Evolutionary conservation across 1,140 invertebrate genomes (phyloP), one percentile per base, ranked within the genome.

Genomic region (Chionoecetes opilio): DNA sequence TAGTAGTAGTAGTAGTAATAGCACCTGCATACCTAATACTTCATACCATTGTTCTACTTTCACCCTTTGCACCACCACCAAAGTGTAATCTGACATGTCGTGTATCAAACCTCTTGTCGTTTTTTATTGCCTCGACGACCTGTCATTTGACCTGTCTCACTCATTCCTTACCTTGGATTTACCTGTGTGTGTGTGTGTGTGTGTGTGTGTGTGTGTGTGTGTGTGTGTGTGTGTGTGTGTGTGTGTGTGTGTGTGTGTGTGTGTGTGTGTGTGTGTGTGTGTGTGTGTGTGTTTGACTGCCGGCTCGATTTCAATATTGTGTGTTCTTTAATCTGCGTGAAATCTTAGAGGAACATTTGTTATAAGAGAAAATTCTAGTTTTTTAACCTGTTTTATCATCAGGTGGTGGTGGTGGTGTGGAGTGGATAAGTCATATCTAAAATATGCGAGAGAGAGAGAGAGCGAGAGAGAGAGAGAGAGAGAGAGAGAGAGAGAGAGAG

Each of bases 141-240:
- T 75, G 63, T 75, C 11, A 75, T 75, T 75, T 53, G 11, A 9
- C 9, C 46, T 53, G 46, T 9, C 46, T 53, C 0, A 17, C 46
- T 17, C 21, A 17, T 17, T 53, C 46, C 21, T 53, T 75, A 75
- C 63, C 63, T 75, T 75, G 63, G 2, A n/a, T 75, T n/a, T 75
- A n/a, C n/a, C 21, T 75, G 63, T 75, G 63, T 75, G 63, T 75
- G 63, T 75, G 63, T 75, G 63, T 75, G 63, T 75, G 63, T 75
- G 63, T 75, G 63, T 75, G 63, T 75, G 63, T 75, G 63, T 75
- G 63, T 75, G 63, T 75, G 63, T 75, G 63, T 75, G 63, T 75
- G 63, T 75, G 63, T 75, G 63, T 75, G 63, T 75, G 63, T 75
- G 21, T n/a, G 63, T n/a, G n/a, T 26, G 63, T 75, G 63, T 75